Evolutionary conservation across 2,797 vertebrate genomes (phyloP).

Genomic region (Cirrhinus mrigala): DNA sequence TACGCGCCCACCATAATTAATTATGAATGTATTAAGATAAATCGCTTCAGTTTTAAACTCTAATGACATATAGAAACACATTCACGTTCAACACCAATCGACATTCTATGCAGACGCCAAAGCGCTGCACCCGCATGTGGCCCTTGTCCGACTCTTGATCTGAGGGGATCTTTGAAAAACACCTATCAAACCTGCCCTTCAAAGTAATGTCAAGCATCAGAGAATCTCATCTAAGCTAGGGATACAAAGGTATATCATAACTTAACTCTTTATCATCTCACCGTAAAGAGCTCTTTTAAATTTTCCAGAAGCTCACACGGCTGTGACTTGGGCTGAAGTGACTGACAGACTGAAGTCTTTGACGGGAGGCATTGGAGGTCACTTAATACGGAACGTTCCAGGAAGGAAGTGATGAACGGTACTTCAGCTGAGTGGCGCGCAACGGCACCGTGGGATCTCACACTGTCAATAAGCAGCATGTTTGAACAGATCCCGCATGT

Average conservation of each 20-base stretch:
- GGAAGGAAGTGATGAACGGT: constrained; percentile 8
- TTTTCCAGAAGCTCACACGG: constrained; percentile 19
- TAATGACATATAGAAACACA: constrained; percentile 38
- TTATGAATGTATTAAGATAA: constrained; percentile 83
- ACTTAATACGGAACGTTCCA: neutral
- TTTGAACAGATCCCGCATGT: constrained; percentile 39
- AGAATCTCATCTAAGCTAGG: constrained; percentile 40
- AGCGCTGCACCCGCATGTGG: constrained; percentile 15
- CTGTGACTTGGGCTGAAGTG: neutral
- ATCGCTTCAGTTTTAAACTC: constrained; percentile 72
- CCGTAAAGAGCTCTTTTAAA: constrained; percentile 23
- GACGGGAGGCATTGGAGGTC: neutral
- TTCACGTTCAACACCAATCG: constrained; percentile 45
- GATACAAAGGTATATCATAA: constrained; percentile 34
- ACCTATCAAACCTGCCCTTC: constrained; percentile 77
- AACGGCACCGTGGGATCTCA: constrained; percentile 20
- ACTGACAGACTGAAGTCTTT: constrained; percentile 4
- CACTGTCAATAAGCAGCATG: constrained; percentile 41
- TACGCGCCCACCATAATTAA: constrained; percentile 63
- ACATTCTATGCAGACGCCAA: constrained; percentile 10
- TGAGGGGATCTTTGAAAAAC: constrained; percentile 79
- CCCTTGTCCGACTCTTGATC: constrained; percentile 68
- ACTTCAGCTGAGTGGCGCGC: neutral
- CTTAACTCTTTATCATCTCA: constrained; percentile 31
- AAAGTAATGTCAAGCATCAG: constrained; percentile 56